phyloP scores from a whole-genome alignment of 1,140 invertebrate species.

The Parasteatoda tepidariorum region DNA sequence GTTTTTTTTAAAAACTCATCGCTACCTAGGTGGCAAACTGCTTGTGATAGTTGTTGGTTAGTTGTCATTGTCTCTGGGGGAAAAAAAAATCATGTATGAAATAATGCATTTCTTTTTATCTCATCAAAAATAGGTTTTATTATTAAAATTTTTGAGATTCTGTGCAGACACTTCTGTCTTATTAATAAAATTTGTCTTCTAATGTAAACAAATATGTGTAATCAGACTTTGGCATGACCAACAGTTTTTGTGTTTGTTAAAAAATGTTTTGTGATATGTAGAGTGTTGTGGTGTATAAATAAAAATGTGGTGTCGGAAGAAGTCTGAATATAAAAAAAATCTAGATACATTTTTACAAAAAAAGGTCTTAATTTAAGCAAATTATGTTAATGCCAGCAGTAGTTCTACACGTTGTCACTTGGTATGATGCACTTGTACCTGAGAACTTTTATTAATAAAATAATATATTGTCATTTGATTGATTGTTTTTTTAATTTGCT shows the following conservation, averaged over 20 bases:
- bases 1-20: slow-evolving; percentile 9
- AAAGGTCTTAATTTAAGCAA: not conserved
- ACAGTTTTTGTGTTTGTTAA: not conserved
- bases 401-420: not conserved
- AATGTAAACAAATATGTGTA: not conserved
- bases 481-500: not conserved
- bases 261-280: slow-evolving; percentile 16
- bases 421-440: slow-evolving; percentile 35
- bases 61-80: slow-evolving; percentile 29
- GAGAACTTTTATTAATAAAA: slow-evolving; percentile 37
- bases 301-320: slow-evolving; percentile 11
- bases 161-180: not conserved
- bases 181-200: not conserved
- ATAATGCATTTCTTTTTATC: not conserved
- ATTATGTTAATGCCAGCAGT: not conserved
- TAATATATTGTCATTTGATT: not conserved
- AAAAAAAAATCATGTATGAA: not conserved
- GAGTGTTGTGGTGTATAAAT: not conserved
- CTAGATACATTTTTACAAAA: not conserved
- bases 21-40: slow-evolving; percentile 9
- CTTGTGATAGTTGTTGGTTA: slow-evolving; percentile 55
- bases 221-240: slow-evolving; percentile 6
- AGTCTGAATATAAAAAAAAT: not conserved
- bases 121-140: not conserved
- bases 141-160: not conserved